Conservation (phyloP, 2,888 invertebrate genomes). For the Orthosia gothica region DNA sequence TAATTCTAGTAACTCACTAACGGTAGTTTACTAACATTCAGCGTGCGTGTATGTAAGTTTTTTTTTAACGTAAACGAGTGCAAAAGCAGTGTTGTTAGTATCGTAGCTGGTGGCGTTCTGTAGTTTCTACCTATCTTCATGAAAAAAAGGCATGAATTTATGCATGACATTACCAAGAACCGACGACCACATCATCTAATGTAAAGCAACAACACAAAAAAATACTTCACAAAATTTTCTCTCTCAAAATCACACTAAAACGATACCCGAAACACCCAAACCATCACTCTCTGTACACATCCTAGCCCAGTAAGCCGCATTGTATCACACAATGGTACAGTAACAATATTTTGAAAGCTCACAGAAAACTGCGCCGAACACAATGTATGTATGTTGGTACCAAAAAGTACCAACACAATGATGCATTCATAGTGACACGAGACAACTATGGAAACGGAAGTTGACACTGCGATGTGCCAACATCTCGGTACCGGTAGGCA, state of each 20-base stretch:
- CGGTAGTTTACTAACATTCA: no score
- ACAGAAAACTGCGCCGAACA: conserved; percentile 74
- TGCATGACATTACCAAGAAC: no score
- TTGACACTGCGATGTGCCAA: conserved; percentile 80
- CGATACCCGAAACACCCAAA: conserved; percentile 51
- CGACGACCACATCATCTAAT: background rate
- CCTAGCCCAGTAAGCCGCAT: conserved; percentile 68
- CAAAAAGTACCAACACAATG: conserved; percentile 72
- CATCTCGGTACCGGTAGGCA: conserved; percentile 65
- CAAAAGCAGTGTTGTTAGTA: no score
- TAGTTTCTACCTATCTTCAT: no score
- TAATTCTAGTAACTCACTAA: no score
- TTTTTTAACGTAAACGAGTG: no score
- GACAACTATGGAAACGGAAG: conserved; percentile 80
- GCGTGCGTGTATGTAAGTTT: no score
- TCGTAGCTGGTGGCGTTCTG: no score
- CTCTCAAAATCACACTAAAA: conserved; percentile 39
- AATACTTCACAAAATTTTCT: background rate
- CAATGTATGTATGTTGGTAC: conserved; percentile 47
- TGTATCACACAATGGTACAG: conserved; percentile 75
- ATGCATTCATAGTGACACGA: conserved; percentile 74
- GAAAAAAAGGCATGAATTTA: no score
- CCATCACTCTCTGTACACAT: conserved; percentile 30
- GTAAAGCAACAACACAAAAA: background rate
- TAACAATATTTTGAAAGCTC: conserved; percentile 84